Percentiles rank a stretch among this genome's conserved stretches.
phyloP scores from a whole-genome alignment of 1,140 invertebrate species.

The Diorhabda carinulata region DNA sequence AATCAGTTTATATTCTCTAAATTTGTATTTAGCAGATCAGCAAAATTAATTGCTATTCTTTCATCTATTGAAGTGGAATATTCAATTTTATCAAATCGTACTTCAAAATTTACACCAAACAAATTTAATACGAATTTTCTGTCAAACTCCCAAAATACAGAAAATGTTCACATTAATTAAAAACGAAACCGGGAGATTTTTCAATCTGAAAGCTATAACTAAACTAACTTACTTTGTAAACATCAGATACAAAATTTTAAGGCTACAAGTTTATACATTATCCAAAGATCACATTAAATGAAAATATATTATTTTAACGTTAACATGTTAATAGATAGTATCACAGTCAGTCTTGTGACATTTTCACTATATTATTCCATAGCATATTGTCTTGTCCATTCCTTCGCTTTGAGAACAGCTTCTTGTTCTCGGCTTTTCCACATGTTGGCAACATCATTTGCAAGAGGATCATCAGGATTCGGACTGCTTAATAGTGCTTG shows the following conservation, averaged over 20 bases:
- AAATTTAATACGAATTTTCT: background rate
- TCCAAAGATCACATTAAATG: background rate
- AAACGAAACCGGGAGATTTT: too few relatives aligned
- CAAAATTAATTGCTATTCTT: too few relatives aligned
- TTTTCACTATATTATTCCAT: slow-evolving; percentile 33
- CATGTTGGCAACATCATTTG: slow-evolving; percentile 71
- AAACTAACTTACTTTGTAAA: too few relatives aligned
- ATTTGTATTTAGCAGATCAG: too few relatives aligned
- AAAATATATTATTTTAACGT: slow-evolving; percentile 17
- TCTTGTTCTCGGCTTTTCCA: slow-evolving; percentile 68
- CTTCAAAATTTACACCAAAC: background rate
- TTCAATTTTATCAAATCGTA: background rate
- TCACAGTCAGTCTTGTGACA: slow-evolving; percentile 30
- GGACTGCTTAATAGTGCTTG: slow-evolving; percentile 73
- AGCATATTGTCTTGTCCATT: slow-evolving; percentile 68
- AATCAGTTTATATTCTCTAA: too few relatives aligned
- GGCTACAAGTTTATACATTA: too few relatives aligned
- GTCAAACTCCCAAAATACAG: background rate
- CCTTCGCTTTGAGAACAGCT: slow-evolving; percentile 72
- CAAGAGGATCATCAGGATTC: slow-evolving; percentile 71
- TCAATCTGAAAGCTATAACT: too few relatives aligned
- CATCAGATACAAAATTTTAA: background rate
- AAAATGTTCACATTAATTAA: background rate
- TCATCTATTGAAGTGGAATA: background rate
- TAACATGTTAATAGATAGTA: slow-evolving; percentile 21